Base-by-base conservation (phyloP, 2,797 vertebrate species). In the Loris lydekkerianus region DNA sequence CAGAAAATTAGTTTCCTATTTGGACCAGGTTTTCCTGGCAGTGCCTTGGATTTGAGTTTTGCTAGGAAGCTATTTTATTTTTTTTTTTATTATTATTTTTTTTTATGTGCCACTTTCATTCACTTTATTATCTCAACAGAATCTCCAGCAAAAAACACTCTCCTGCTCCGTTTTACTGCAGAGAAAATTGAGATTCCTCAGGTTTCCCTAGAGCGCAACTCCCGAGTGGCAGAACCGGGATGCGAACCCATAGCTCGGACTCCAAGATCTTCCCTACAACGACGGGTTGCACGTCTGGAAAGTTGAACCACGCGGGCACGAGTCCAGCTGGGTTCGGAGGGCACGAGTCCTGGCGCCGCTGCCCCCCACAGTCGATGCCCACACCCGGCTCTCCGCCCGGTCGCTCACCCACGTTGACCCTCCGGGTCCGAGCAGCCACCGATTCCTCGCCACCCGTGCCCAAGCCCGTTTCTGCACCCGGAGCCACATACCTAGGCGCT, bases 241-340 rank as follows among this genome's bases (percentile, higher is more conserved):
- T 72, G 31, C 89, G 67, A 95, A 95, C 84, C 94, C 86, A 86
- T 58, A 0, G 76, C 76, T 86, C 34, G 34, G 63, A 88, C 75
- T 94, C 80, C 85, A 81, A 6, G 88, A 89, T 96, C 91, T 93
- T 69, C 77, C 37, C 69, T 67, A 89, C 86, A 29, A 93, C 72
- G 17, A 89, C 10, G 9, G 91, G 80, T 20, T 91, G 72, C 93
- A 89, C 23, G 34, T 77, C 76, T 81, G 63, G 86, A 97, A 98
- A 97, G 97, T 96, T 97, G 89, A 94, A 83, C 91, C 94, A 84
- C 46, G 91, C n/a, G 77, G 86, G 58, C 69, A 91, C 69, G 60
- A 94, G 93, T 78, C 82, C 70, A 77, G 56, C 88, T 61, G 43
- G 96, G 89, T 95, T 34, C 58, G 9, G 76, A 91, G 95, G 72